A percentile compares a stretch with the other conserved stretches of the same genome.
Conservation (phyloP, 1,140 invertebrate species). For the Rhagoletis pomonella region DNA sequence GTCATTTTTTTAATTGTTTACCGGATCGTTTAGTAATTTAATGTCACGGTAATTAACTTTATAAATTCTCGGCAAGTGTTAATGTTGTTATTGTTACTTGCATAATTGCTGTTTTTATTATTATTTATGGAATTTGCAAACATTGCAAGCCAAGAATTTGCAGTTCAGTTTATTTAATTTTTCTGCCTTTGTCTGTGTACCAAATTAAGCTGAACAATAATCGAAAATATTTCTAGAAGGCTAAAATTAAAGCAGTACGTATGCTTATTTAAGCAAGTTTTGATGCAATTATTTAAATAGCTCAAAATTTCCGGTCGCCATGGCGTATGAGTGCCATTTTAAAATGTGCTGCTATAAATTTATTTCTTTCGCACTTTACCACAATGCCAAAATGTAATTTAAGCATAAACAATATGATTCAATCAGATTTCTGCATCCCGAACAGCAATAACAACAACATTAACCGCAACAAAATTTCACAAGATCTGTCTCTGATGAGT, state of each 20-base stretch:
- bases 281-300: no score
- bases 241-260: no score
- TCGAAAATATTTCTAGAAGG: no score
- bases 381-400: not conserved
- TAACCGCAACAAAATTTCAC: slow-evolving; percentile 18
- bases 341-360: not conserved
- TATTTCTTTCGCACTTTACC: not conserved
- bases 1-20: slow-evolving; percentile 47
- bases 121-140: slow-evolving; percentile 8
- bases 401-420: slow-evolving; percentile 26
- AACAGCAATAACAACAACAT: not conserved
- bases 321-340: not conserved
- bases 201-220: no score
- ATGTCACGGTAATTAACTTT: slow-evolving; percentile 42
- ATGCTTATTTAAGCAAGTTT: no score
- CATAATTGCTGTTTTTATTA: not conserved
- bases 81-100: not conserved
- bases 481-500: not conserved
- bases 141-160: not conserved
- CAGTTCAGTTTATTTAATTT: not conserved
- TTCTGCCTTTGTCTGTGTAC: no score
- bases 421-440: not conserved
- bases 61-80: slow-evolving; percentile 33
- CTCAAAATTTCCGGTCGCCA: no score
- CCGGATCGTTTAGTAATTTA: slow-evolving; percentile 49